Evolutionary conservation across 1,140 invertebrate genomes (phyloP).

Genomic region (Nomia melanderi): DNA sequence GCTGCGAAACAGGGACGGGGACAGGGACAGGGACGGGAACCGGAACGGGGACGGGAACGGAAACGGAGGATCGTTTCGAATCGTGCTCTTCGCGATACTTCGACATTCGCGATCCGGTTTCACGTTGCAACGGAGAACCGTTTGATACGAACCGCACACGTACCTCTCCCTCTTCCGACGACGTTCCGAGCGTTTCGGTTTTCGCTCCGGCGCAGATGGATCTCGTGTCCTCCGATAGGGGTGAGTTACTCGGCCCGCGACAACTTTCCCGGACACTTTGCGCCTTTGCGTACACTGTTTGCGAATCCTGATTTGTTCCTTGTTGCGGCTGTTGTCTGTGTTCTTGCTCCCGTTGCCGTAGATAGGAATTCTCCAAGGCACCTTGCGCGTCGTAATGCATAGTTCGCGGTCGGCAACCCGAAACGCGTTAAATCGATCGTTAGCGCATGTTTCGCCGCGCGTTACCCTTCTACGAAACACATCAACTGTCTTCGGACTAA

Average conservation of each 20-base stretch:
- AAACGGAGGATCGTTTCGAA: slow-evolving; percentile 30
- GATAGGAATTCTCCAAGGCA: slow-evolving; percentile 69
- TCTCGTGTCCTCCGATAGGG: slow-evolving; percentile 65
- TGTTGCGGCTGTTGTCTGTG: not conserved
- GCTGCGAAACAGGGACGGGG: no score
- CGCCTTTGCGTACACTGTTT: slow-evolving; percentile 47
- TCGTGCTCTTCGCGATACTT: slow-evolving; percentile 57
- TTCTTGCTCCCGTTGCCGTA: not conserved
- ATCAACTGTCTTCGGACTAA: not conserved
- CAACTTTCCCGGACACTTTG: slow-evolving; percentile 66
- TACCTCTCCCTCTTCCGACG: slow-evolving; percentile 29
- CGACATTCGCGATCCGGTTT: slow-evolving; percentile 45
- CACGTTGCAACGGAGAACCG: slow-evolving; percentile 54
- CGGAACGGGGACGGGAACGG: not conserved
- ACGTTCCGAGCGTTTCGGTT: slow-evolving; percentile 12
- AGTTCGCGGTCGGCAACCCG: slow-evolving; percentile 61
- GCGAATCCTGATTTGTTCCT: slow-evolving; percentile 49
- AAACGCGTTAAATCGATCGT: slow-evolving; percentile 11
- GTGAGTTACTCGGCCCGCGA: slow-evolving; percentile 61
- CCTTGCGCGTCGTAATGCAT: slow-evolving; percentile 76
- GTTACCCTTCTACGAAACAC: not conserved
- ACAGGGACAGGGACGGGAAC: not conserved
- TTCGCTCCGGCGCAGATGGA: slow-evolving; percentile 50
- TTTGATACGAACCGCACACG: slow-evolving; percentile 39
- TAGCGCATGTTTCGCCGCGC: slow-evolving; percentile 28